Percentiles rank a stretch among this genome's conserved stretches.
Evolutionary conservation across 2,797 vertebrate genomes (phyloP).

Genomic region (Arctocebus calabarensis): DNA sequence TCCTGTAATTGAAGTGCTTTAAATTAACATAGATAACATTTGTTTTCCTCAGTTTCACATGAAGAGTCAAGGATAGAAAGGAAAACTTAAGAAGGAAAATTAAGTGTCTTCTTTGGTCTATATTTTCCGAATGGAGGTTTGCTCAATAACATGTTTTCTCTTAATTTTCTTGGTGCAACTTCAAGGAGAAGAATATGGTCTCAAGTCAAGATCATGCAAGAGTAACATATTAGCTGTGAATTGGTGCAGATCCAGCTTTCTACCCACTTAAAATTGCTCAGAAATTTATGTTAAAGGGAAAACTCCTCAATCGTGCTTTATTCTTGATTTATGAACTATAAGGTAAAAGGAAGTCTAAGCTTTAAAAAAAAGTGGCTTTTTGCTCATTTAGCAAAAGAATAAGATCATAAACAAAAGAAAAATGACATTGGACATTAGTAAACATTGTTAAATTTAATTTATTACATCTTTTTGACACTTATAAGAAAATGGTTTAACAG

Average conservation of each 20-base stretch:
- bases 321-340: constrained; percentile 57
- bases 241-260: constrained; percentile 24
- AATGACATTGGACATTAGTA: not conserved
- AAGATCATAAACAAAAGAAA: not conserved
- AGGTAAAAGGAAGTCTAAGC: not conserved
- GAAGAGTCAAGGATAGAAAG: not conserved
- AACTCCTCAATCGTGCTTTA: not conserved
- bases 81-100: not conserved
- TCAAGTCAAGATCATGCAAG: constrained; percentile 24
- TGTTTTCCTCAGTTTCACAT: not conserved
- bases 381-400: not conserved
- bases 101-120: not conserved
- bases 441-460: not conserved
- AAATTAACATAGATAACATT: not conserved
- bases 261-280: constrained; percentile 31
- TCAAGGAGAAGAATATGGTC: not conserved
- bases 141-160: not conserved
- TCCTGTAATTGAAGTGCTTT: not conserved
- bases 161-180: not conserved
- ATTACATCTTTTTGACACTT: not conserved
- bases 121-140: not conserved
- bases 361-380: constrained; percentile 22
- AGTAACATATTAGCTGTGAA: constrained; percentile 40
- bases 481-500: not conserved
- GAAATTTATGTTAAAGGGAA: constrained; percentile 36